These are phyloP conservation scores for Lasioglossum villosulum DNA, from an alignment of 2,888 invertebrate genomes.

Conservation along the genomic window DNA sequence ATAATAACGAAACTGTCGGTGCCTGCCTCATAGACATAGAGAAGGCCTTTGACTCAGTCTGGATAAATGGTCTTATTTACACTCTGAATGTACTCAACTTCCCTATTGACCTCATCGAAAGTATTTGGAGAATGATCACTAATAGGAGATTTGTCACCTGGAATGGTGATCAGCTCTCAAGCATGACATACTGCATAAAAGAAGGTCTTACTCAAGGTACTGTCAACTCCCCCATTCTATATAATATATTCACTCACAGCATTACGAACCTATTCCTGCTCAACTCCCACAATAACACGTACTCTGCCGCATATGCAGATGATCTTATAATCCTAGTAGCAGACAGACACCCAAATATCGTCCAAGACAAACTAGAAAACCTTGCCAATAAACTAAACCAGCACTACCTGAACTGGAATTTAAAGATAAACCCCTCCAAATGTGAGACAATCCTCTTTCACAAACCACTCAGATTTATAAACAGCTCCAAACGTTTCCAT, in stretches of 20 bases:
- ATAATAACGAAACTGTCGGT: neutral
- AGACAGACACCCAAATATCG: neutral
- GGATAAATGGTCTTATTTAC: neutral
- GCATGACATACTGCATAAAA: rapidly evolving
- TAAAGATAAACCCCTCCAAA: neutral
- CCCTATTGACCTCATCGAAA: neutral
- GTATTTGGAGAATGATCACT: neutral
- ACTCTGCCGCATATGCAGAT: neutral
- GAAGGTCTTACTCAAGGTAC: neutral
- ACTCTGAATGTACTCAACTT: neutral
- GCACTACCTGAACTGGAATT: neutral
- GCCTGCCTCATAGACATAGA: neutral
- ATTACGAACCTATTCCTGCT: neutral
- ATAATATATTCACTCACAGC: rapidly evolving
- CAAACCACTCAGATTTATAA: neutral
- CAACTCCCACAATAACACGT: neutral
- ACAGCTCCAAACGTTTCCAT: neutral
- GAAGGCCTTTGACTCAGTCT: neutral
- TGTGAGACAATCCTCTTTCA: neutral
- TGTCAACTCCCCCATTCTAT: neutral
- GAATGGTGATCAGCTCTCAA: neutral
- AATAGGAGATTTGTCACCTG: neutral
- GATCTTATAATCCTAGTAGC: neutral
- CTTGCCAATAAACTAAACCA: neutral
- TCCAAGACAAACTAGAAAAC: neutral